Evolutionary conservation across 1,140 invertebrate species (phyloP).

Genomic region (Macrocentrus cingulum): DNA sequence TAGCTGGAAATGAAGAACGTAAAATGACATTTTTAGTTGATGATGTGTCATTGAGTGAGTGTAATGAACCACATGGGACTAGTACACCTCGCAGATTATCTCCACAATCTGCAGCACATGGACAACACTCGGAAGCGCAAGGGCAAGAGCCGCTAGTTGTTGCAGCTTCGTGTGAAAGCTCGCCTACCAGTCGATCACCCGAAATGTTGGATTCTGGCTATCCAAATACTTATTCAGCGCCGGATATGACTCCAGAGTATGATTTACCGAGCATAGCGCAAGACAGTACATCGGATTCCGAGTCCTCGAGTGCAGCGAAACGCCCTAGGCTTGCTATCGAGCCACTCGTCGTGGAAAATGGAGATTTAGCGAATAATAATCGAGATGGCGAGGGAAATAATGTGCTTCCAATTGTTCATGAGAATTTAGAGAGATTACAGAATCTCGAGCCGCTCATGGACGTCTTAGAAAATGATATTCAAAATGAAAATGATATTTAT

Average conservation of each 20-base stretch:
- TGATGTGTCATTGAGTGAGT: no score
- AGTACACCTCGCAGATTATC: no score
- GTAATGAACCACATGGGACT: no score
- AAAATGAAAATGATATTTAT: constrained; percentile 53
- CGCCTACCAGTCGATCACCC: constrained; percentile 41
- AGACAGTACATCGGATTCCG: constrained; percentile 39
- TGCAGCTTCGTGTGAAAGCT: constrained; percentile 24
- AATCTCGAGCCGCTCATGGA: constrained; percentile 5
- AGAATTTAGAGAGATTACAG: constrained; percentile 31
- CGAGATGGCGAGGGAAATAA: constrained; percentile 62
- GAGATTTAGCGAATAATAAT: constrained; percentile 63
- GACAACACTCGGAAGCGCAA: no score
- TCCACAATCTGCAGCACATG: no score
- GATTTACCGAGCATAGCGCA: constrained; percentile 41
- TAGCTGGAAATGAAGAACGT: no score
- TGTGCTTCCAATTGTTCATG: constrained; percentile 39
- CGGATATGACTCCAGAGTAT: constrained; percentile 48
- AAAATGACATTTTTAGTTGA: no score
- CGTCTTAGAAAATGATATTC: constrained; percentile 25
- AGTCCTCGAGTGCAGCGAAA: constrained; percentile 40
- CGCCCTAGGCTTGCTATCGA: constrained; percentile 32
- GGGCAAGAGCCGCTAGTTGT: no score
- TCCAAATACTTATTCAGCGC: constrained; percentile 54
- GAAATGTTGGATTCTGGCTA: constrained; percentile 59
- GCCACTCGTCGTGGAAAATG: constrained; percentile 56